phyloP scores from a whole-genome alignment of 2,888 invertebrate genomes.

The Portevinia maculata region DNA sequence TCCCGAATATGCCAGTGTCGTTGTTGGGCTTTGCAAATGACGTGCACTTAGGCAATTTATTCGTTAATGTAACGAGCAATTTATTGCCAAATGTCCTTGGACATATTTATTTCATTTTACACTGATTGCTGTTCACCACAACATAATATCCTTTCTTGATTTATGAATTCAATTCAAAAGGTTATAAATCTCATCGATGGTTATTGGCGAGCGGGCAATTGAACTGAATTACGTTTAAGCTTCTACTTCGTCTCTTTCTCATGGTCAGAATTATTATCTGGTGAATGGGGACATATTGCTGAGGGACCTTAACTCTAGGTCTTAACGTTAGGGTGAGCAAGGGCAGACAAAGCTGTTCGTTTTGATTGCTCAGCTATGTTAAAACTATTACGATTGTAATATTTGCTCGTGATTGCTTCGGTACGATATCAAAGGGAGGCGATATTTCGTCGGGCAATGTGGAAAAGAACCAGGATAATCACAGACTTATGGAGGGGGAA shows the following conservation, averaged over 20 bases:
- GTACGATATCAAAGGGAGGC: not conserved
- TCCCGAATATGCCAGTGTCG: not conserved
- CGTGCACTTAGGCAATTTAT: conserved; percentile 22
- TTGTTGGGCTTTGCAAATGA: conserved; percentile 25
- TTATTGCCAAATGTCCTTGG: conserved; percentile 51
- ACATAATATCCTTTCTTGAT: conserved; percentile 52
- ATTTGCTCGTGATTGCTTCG: conserved; percentile 10
- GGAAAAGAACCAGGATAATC: conserved; percentile 6
- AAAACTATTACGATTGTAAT: conserved; percentile 12
- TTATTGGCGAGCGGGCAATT: conserved; percentile 50
- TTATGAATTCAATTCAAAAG: conserved; percentile 72
- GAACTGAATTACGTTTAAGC: conserved; percentile 50
- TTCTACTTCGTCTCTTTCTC: not conserved
- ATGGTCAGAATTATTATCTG: conserved; percentile 15
- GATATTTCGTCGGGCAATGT: not conserved
- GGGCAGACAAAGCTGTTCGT: not conserved
- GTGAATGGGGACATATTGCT: conserved; percentile 9
- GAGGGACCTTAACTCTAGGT: conserved; percentile 2
- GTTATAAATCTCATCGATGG: conserved; percentile 65
- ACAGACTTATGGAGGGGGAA: conserved; percentile 8
- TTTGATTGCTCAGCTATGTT: conserved; percentile 36
- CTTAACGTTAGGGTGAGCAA: no score
- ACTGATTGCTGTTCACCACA: conserved; percentile 4
- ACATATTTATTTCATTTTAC: conserved; percentile 28
- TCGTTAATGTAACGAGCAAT: conserved; percentile 38